phyloP scores from a whole-genome alignment of 1,140 invertebrate species.

The Drosophila murphyi region DNA sequence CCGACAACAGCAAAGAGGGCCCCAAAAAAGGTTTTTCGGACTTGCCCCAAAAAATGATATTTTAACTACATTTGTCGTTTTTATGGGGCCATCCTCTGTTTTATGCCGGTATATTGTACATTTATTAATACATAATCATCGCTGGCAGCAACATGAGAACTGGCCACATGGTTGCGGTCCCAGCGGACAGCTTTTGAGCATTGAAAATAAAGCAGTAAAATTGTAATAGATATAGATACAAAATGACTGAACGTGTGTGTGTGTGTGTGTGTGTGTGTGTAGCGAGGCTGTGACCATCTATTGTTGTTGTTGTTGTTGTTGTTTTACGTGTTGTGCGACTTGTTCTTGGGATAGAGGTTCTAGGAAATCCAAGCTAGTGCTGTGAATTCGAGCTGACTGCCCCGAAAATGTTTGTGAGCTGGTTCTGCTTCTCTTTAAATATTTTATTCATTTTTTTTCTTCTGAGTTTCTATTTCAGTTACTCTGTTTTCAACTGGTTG shows the following conservation, averaged over 20 bases:
- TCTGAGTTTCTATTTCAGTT: constrained; percentile 34
- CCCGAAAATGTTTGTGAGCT: constrained; percentile 60
- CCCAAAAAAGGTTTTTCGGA: constrained; percentile 23
- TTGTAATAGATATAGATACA: constrained; percentile 59
- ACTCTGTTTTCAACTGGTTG: constrained; percentile 50
- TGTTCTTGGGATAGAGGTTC: constrained; percentile 53
- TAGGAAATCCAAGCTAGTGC: constrained; percentile 64
- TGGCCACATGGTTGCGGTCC: constrained; percentile 60
- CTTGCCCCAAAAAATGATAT: constrained; percentile 54
- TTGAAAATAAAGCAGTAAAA: constrained; percentile 77
- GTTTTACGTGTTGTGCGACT: constrained; percentile 36
- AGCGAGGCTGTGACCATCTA: constrained; percentile 44
- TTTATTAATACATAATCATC: constrained; percentile 80
- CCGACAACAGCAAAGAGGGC: background rate
- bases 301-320: constrained; percentile 27
- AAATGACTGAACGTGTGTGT: background rate
- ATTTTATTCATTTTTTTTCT: constrained; percentile 7
- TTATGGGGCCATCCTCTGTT: constrained; percentile 42
- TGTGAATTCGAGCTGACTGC: constrained; percentile 58
- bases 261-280: constrained; percentile 7
- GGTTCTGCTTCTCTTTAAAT: constrained; percentile 21
- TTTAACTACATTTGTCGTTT: constrained; percentile 71
- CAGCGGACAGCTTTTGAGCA: constrained; percentile 53
- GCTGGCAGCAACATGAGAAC: constrained; percentile 66
- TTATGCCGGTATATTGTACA: constrained; percentile 67